Evolutionary conservation across 1,140 invertebrate species (phyloP).

Genomic region (Drosophila grimshawi): DNA sequence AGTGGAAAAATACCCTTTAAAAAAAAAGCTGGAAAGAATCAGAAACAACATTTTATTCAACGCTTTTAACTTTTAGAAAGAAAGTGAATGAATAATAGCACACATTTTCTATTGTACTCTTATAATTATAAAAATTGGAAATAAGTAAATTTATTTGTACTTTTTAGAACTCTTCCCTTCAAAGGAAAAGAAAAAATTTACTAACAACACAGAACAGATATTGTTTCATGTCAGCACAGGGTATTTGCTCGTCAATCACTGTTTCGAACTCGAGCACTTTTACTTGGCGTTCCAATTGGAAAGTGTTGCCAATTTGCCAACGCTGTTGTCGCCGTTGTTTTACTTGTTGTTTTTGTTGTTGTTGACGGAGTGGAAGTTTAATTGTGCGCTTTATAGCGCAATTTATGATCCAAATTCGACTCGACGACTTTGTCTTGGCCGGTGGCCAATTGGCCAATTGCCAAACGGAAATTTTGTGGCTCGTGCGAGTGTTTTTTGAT

Average conservation of each 20-base stretch:
- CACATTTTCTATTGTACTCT: too few relatives aligned
- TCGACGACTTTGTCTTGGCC: conserved; percentile 42
- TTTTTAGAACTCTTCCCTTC: too few relatives aligned
- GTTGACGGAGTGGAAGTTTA: conserved; percentile 62
- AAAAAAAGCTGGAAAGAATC: too few relatives aligned
- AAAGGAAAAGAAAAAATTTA: too few relatives aligned
- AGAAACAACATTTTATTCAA: too few relatives aligned
- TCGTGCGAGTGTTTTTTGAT: conserved; percentile 47
- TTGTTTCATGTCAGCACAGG: not conserved
- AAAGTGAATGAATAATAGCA: too few relatives aligned
- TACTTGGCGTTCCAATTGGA: conserved; percentile 70
- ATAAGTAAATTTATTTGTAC: too few relatives aligned
- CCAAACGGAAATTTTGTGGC: conserved; percentile 43
- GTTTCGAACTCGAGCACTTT: conserved; percentile 25
- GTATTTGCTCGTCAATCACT: conserved; percentile 14
- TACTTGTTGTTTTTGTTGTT: conserved; percentile 15
- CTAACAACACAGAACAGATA: too few relatives aligned
- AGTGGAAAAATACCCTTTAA: too few relatives aligned
- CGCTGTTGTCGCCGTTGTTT: conserved; percentile 21
- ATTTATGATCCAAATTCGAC: conserved; percentile 58
- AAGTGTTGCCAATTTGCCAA: conserved; percentile 79
- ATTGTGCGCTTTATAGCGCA: conserved; percentile 82
- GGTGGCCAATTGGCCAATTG: conserved; percentile 24
- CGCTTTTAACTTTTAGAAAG: too few relatives aligned
- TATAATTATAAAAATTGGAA: not conserved